Conservation (phyloP, 2,113 vertebrate species). For the Dryoscopus gambensis region DNA sequence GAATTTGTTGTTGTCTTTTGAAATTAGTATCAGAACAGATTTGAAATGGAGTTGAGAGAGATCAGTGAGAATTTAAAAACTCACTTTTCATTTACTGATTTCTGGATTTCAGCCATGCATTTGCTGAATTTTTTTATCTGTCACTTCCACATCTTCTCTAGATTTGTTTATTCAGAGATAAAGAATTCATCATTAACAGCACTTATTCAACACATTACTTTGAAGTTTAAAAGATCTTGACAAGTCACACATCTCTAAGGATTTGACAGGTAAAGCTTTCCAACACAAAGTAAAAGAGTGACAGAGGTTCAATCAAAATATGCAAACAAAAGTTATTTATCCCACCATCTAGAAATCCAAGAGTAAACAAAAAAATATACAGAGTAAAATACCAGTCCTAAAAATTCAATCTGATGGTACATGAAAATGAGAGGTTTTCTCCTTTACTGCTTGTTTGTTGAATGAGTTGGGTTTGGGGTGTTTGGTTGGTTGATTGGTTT, state of each 20-base stretch:
- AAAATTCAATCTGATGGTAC: background rate
- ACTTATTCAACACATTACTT: background rate
- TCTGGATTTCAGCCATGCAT: constrained; percentile 14
- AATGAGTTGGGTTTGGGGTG: background rate
- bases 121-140: constrained; percentile 4
- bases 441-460: background rate
- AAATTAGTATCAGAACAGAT: constrained; percentile 22
- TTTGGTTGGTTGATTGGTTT: background rate
- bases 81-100: constrained; percentile 20
- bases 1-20: background rate
- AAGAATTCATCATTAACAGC: background rate
- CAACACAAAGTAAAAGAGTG: constrained; percentile 1
- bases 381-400: background rate
- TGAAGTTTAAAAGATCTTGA: constrained; percentile 36
- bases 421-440: background rate
- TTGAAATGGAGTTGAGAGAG: background rate
- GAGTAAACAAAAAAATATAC: background rate
- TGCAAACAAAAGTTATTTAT: background rate
- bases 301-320: constrained; percentile 18
- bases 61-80: constrained; percentile 34
- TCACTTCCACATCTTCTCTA: background rate
- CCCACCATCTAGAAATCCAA: background rate
- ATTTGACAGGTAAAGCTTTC: constrained; percentile 2
- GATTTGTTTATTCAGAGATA: constrained; percentile 46
- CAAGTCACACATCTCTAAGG: background rate